Percentiles rank a stretch among this genome's conserved stretches.
These are phyloP conservation scores for Poecile montanus DNA, from an alignment of 2,797 vertebrate genomes.

Conservation along the genomic window DNA sequence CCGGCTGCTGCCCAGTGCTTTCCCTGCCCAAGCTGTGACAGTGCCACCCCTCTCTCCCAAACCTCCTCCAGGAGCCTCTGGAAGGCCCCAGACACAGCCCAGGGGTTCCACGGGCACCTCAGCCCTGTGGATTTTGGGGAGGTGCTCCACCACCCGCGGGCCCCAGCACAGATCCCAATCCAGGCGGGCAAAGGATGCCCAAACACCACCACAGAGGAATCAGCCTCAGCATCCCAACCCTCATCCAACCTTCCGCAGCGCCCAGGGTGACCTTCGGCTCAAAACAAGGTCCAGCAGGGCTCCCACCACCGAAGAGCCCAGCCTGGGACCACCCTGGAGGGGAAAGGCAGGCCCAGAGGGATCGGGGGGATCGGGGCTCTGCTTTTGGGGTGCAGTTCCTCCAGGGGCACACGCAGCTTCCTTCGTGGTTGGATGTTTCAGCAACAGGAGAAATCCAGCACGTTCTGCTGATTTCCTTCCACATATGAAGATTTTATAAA, in stretches of 20 bases:
- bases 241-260: background rate
- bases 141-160: background rate
- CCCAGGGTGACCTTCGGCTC: background rate
- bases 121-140: background rate
- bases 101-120: fast-evolving
- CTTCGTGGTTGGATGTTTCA: background rate
- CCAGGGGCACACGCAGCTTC: background rate
- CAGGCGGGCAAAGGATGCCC: background rate
- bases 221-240: background rate
- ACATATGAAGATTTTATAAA: background rate
- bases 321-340: background rate
- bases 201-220: background rate
- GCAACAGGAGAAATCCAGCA: background rate
- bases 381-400: background rate
- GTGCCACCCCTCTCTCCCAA: background rate
- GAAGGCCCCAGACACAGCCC: background rate
- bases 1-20: fast-evolving
- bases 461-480: background rate
- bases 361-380: fast-evolving
- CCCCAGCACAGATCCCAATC: fast-evolving
- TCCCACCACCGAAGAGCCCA: background rate
- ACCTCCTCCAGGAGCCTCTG: background rate
- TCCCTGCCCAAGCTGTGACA: fast-evolving
- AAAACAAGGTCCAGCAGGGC: background rate
- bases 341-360: fast-evolving